Conservation (phyloP, 2,888 invertebrate species). For the Busseola fusca region DNA sequence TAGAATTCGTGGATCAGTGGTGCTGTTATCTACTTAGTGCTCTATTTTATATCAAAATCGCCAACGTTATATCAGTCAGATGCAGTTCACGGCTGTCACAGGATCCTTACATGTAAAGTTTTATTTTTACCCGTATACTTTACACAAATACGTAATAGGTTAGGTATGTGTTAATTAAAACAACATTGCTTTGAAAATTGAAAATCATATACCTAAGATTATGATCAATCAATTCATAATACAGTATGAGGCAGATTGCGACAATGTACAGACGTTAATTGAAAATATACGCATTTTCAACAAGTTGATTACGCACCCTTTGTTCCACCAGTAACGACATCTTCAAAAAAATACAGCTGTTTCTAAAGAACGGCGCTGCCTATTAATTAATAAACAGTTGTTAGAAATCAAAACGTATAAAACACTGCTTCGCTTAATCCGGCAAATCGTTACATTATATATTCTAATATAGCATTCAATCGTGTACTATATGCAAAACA, state of each 20-base stretch:
- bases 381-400: slow-evolving; percentile 11
- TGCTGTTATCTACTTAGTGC: background rate
- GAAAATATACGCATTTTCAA: slow-evolving; percentile 31
- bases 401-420: slow-evolving; percentile 36
- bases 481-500: slow-evolving; percentile 54
- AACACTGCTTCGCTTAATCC: slow-evolving; percentile 45
- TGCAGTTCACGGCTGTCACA: background rate
- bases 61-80: background rate
- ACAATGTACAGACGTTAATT: slow-evolving; percentile 50
- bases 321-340: background rate
- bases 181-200: slow-evolving; percentile 30
- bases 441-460: slow-evolving; percentile 50
- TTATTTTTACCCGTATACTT: slow-evolving; percentile 5
- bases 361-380: background rate
- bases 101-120: background rate
- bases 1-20: background rate
- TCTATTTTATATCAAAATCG: background rate
- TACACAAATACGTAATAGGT: background rate
- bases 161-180: slow-evolving; percentile 26
- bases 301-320: slow-evolving; percentile 6
- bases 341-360: slow-evolving; percentile 5
- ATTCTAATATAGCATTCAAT: slow-evolving; percentile 54
- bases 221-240: slow-evolving; percentile 20
- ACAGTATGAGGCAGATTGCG: slow-evolving; percentile 35
- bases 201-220: slow-evolving; percentile 26